Base-by-base conservation (phyloP, 2,113 vertebrate species). In the Sitta europaea region DNA sequence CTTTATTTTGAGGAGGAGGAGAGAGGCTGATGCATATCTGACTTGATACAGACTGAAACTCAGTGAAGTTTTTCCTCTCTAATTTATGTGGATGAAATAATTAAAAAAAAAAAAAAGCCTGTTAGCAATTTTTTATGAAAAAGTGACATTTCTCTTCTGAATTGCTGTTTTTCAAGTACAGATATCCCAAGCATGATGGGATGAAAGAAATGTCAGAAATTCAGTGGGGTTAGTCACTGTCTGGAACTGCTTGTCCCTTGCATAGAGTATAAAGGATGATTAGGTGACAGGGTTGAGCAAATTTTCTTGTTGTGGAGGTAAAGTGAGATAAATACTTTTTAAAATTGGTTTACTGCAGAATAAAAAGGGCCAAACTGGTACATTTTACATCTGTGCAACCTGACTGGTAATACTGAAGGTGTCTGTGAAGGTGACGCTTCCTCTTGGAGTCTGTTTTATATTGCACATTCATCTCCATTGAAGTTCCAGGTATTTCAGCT, bases 1-100 rank as follows among this genome's bases (percentile, higher is more conserved):
- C 25, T 93, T 78, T 89, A 63, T 71, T 78, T 76, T 81, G 55
- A 70, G 67, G 61, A 43, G n/a, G 14, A 63, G 42, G 22, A 28
- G 50, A 63, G 25, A 75, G 25, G n/a, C 31, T 83, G 22, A 14
- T 70, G 35, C 3, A 0, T 62, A 47, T 62, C 0, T 0, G 25
- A 17, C 29, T 83, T 0, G 0, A 24, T 77, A 28, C 31, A 58
- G 27, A 25, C 51, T 47, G 38, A 57, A 94, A 66, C 8, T 12
- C 19, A 62, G 5, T 35, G 9, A 36, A 70, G 9, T n/a, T 70
- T 24, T 62, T 50, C 38, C 43, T 73, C 42, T 76, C 10, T 47
- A 58, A 72, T 73, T 93, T 75, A 51, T 65, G 45, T 1, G 6
- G 35, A 82, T 61, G 7, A 75, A 78, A n/a, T 21, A n/a, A 11